Base-by-base conservation (phyloP, 2,113 vertebrate genomes). In the Plectropomus leopardus region DNA sequence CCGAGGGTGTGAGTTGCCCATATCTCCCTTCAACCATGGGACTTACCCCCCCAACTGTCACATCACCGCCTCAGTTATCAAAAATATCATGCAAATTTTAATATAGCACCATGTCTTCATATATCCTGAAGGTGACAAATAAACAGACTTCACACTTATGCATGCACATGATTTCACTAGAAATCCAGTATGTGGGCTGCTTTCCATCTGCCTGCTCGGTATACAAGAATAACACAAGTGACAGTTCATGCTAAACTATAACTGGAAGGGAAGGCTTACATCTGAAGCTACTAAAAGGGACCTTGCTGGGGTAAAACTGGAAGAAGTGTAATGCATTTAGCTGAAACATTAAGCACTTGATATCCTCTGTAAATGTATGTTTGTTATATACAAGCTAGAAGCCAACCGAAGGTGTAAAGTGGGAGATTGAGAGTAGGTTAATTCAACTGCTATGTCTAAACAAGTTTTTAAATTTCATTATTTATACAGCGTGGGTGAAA, bases 81-180 rank as follows among this genome's bases (percentile, higher is more conserved):
- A 34, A 68, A 80, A 76, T 51, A 80, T 61, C 50, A 61, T 30
- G 32, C 60, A 63, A 67, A 80, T 79, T 16, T 72, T 19, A 21
- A 42, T n/a, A n/a, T 16, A 9, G 17, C 14, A 14, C 30, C 24
- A 40, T 17, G 15, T 36, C 34, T 50, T 45, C 45, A 73, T 68
- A 13, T 47, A 24, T 34, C 42, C 40, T 24, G 14, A 40, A 73
- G 58, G 14, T 42, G 21, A 51, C 13, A 72, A 21, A 30, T 15
- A 21, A 0, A 1, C 15, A 1, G 32, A 23, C n/a, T 47, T 73
- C 30, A 59, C 40, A 40, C 45, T 10, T 66, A 3, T 24, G 28
- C 28, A 21, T 48, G 10, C 61, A 42, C 24, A 1, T 19, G 21
- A 55, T 48, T 14, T 53, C 34, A 73, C 24, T 11, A 6, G 26